Evolutionary conservation across 2,888 invertebrate species (phyloP).

Genomic region (Frankliniella fusca): DNA sequence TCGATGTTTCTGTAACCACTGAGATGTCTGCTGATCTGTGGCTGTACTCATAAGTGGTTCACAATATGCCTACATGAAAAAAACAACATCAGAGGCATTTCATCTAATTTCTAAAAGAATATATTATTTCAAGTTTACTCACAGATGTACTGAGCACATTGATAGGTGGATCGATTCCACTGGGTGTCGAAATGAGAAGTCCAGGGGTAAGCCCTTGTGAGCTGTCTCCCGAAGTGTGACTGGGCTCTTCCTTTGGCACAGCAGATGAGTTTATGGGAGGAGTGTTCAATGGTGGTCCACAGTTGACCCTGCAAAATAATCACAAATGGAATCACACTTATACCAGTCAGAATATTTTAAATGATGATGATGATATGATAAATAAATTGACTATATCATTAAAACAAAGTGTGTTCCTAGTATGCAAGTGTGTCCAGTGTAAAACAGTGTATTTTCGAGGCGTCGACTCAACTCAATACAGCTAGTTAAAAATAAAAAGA

Average conservation of each 20-base stretch:
- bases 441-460: too few species aligned
- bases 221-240: slow-evolving; percentile 5
- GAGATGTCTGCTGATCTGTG: slow-evolving; percentile 64
- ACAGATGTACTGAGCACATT: slow-evolving; percentile 17
- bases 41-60: slow-evolving; percentile 61
- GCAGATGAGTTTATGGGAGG: not conserved
- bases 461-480: too few species aligned
- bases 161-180: slow-evolving; percentile 1
- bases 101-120: too few species aligned
- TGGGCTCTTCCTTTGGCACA: slow-evolving; percentile 5
- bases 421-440: too few species aligned
- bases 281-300: slow-evolving; percentile 4
- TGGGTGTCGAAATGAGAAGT: not conserved
- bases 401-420: too few species aligned
- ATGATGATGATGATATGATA: too few species aligned
- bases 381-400: too few species aligned
- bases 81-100: not conserved
- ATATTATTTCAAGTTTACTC: not conserved
- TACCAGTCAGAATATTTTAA: too few species aligned
- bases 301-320: not conserved
- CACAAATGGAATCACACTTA: too few species aligned
- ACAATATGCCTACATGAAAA: slow-evolving; percentile 28
- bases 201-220: not conserved
- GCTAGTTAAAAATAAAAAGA: too few species aligned
- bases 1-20: slow-evolving; percentile 75